Base-by-base conservation (phyloP, 2,797 vertebrate genomes). In the Champsocephalus gunnari region DNA sequence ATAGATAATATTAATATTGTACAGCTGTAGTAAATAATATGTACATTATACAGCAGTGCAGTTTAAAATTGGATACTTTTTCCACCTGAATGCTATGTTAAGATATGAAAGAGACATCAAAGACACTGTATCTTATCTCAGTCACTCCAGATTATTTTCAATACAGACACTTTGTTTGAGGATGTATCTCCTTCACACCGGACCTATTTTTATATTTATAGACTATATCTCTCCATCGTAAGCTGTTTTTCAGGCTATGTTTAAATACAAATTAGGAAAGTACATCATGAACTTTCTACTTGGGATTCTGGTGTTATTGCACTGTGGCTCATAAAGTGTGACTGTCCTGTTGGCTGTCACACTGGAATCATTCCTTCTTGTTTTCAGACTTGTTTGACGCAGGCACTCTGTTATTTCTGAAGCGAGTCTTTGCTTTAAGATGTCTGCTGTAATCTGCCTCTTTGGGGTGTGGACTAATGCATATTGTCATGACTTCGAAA, bases 361-460 rank as follows among this genome's bases (percentile, higher is more conserved):
- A 32, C 12, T 54, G 50, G 59, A 69, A 73, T 54, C 54, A 44
- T 34, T 53, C 6, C 12, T 28, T 51, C 19, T 13, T 60, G 51
- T 47, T 53, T 58, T 19, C 4, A 32, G 5, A 58, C 9, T 12
- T 28, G 34, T 44, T 57, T 47, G 53, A 53, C 62, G 51, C 16
- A 1, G 28, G 2, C 3, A 32, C 8, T 24, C 55, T 9, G 16
- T 79, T 59, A 58, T 55, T 19, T 66, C 58, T 45, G 44, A 69
- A 56, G 1, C 53, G 28, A 43, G 14, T 1, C 14, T 45, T 43
- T 71, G 5, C 16, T 38, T 1, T 66, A 12, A 9, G 0, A 45
- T 41, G 24, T n/a, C 10, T 24, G 34, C 55, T 48, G 44, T 19
- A 56, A 75, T 63, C 5, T 59, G 65, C 53, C 12, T 34, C 21